Evolutionary conservation across 2,113 vertebrate genomes (phyloP).

Genomic region (Alexandromys fortis): DNA sequence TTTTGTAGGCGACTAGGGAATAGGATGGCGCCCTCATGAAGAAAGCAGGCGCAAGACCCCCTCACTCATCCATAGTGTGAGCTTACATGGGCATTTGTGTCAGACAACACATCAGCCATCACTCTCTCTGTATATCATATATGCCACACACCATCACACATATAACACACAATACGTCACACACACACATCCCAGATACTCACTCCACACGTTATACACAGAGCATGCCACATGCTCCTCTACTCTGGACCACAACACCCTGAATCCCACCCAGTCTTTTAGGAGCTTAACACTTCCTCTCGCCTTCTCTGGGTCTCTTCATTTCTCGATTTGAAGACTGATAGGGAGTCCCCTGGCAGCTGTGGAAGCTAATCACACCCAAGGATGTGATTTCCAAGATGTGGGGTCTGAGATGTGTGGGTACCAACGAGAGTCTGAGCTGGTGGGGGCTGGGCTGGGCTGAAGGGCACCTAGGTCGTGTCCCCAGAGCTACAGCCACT

Average conservation of each 20-base stretch:
- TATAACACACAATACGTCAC: too few species aligned
- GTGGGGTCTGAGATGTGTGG: neutral
- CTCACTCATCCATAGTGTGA: neutral
- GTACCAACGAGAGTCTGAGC: neutral
- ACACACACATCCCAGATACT: neutral
- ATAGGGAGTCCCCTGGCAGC: neutral
- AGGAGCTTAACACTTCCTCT: neutral
- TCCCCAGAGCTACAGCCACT: neutral
- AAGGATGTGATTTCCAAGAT: neutral
- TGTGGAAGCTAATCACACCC: neutral
- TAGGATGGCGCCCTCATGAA: neutral
- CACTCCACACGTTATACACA: neutral
- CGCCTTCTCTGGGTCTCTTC: neutral
- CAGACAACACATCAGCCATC: too few species aligned
- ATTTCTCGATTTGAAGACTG: neutral
- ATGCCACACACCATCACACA: too few species aligned
- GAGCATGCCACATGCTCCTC: too few species aligned
- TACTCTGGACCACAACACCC: neutral
- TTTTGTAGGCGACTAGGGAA: neutral
- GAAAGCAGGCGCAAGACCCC: neutral
- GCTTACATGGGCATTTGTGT: neutral
- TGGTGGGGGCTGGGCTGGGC: neutral
- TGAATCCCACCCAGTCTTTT: neutral
- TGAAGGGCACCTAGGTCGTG: neutral
- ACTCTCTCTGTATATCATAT: too few species aligned